phyloP scores from a whole-genome alignment of 2,797 vertebrate genomes.

The Enteromius treurensis region DNA sequence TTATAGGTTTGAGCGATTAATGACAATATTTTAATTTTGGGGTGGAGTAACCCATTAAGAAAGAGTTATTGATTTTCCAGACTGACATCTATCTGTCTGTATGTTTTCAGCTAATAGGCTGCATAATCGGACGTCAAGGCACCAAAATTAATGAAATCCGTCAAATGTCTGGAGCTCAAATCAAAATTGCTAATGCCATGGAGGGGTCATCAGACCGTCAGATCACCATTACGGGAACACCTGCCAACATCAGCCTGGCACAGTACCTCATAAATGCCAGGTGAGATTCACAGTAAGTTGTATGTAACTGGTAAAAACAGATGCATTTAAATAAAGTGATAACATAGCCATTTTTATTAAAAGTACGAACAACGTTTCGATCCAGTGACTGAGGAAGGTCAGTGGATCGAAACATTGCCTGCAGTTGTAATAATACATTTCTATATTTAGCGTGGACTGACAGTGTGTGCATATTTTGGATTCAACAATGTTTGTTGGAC shows the following conservation, averaged over 20 bases:
- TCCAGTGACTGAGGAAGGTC: too few relatives aligned
- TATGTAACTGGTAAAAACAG: background rate
- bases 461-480: too few relatives aligned
- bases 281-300: constrained; percentile 70
- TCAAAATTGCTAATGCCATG: constrained; percentile 96
- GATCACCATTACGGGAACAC: constrained; percentile 96
- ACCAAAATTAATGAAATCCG: constrained; percentile 77
- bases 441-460: too few relatives aligned
- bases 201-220: constrained; percentile 96
- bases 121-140: constrained; percentile 95
- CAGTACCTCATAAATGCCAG: constrained; percentile 98
- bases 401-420: too few relatives aligned
- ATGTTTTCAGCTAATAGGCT: constrained; percentile 96
- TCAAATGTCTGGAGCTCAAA: constrained; percentile 98
- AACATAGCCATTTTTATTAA: too few relatives aligned
- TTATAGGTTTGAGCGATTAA: too few relatives aligned
- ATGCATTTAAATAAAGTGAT: background rate
- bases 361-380: too few relatives aligned
- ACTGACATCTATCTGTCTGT: constrained; percentile 14
- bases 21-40: too few relatives aligned
- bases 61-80: background rate
- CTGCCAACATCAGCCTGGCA: constrained; percentile 96
- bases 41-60: background rate
- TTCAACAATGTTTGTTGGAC: too few relatives aligned
- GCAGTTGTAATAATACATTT: too few relatives aligned